These are phyloP conservation scores for Lagopus muta DNA, from an alignment of 2,113 vertebrate genomes.

Conservation along the genomic window DNA sequence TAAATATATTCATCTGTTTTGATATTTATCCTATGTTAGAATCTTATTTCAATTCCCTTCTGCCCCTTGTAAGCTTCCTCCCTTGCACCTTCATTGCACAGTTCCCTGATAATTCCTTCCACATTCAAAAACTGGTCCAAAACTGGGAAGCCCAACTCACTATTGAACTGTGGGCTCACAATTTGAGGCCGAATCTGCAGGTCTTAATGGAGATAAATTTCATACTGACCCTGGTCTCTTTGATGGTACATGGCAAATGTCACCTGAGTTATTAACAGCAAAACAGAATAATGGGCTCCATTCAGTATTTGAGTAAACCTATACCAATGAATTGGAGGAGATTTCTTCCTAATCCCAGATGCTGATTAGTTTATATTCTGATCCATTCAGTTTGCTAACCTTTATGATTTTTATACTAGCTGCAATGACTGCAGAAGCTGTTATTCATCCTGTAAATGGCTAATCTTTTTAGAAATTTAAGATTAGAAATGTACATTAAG, in stretches of 20 bases:
- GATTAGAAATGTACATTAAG: constrained; percentile 46
- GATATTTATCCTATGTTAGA: constrained; percentile 21
- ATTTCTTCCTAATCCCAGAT: constrained; percentile 59
- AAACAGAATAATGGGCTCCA: constrained; percentile 43
- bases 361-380: constrained; percentile 59
- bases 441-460: constrained; percentile 45
- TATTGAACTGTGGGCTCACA: constrained; percentile 29
- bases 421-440: constrained; percentile 24
- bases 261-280: constrained; percentile 63
- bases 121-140: constrained; percentile 41
- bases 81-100: not conserved
- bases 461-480: constrained; percentile 60
- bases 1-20: constrained; percentile 1
- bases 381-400: constrained; percentile 55
- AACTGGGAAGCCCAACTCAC: not conserved
- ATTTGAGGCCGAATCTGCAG: constrained; percentile 36
- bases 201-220: constrained; percentile 51
- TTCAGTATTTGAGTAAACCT: constrained; percentile 52
- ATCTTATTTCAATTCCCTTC: not conserved
- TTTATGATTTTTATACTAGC: constrained; percentile 52
- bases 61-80: not conserved
- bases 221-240: constrained; percentile 15
- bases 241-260: constrained; percentile 56
- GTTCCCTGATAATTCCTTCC: not conserved
- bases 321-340: constrained; percentile 55